Evolutionary conservation across 2,888 invertebrate species (phyloP).

Genomic region (Drosophila cognata): DNA sequence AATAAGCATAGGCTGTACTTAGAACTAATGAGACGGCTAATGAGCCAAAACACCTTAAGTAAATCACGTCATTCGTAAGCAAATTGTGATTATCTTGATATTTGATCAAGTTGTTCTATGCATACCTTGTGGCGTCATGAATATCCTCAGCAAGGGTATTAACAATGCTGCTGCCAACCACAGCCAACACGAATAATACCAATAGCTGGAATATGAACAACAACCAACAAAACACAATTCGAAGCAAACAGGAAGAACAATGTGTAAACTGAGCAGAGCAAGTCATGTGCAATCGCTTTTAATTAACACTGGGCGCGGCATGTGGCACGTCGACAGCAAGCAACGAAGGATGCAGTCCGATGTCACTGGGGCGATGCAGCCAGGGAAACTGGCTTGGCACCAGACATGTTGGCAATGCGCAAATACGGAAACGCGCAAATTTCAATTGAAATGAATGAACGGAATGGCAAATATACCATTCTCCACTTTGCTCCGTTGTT

Average conservation of each 20-base stretch:
- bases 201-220: neutral
- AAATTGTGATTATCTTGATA: neutral
- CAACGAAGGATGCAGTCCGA: constrained; percentile 14
- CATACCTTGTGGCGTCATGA: neutral
- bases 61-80: neutral
- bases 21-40: neutral
- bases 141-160: constrained; percentile 9
- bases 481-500: constrained; percentile 53
- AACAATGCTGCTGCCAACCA: constrained; percentile 1
- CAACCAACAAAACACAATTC: constrained; percentile 25
- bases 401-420: constrained; percentile 76
- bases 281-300: constrained; percentile 60
- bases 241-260: constrained; percentile 19
- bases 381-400: constrained; percentile 21
- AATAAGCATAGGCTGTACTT: neutral
- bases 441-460: constrained; percentile 67
- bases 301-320: constrained; percentile 65
- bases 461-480: constrained; percentile 17
- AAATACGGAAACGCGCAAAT: constrained; percentile 66
- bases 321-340: constrained; percentile 39
- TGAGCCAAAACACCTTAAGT: neutral
- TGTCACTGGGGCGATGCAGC: constrained; percentile 26
- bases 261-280: constrained; percentile 31
- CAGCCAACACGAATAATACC: constrained; percentile 7
- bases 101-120: neutral